phyloP scores from a whole-genome alignment of 2,888 invertebrate species.

The Amphimallon solstitiale region DNA sequence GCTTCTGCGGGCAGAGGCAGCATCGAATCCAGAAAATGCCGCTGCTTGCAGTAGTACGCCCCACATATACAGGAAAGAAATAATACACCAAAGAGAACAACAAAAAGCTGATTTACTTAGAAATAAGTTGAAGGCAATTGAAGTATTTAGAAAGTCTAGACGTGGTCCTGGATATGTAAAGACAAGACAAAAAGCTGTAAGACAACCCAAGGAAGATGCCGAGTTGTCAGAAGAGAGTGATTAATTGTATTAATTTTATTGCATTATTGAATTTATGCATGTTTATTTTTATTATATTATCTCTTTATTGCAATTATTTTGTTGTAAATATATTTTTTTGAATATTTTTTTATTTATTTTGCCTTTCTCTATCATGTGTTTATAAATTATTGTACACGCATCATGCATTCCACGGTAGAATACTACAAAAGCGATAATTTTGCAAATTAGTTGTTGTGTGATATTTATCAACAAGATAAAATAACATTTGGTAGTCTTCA shows the following conservation, averaged over 20 bases:
- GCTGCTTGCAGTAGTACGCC: constrained; percentile 34
- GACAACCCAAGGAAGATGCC: constrained; percentile 69
- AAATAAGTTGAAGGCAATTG: constrained; percentile 80
- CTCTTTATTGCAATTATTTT: too few relatives aligned
- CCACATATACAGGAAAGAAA: constrained; percentile 63
- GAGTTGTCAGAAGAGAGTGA: constrained; percentile 75
- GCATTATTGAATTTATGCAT: too few relatives aligned
- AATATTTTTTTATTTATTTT: too few relatives aligned
- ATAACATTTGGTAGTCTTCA: too few relatives aligned
- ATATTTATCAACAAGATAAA: too few relatives aligned
- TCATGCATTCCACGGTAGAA: too few relatives aligned
- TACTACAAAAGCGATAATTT: too few relatives aligned
- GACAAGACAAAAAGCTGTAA: constrained; percentile 61
- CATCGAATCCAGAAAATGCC: constrained; percentile 40
- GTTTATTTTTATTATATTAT: too few relatives aligned
- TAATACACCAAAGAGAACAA: constrained; percentile 79
- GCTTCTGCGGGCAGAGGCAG: constrained; percentile 46
- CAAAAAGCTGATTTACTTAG: constrained; percentile 72
- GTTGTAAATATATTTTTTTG: too few relatives aligned
- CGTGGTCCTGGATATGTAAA: constrained; percentile 68
- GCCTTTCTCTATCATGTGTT: too few relatives aligned
- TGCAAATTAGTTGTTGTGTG: too few relatives aligned
- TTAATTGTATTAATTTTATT: constrained; percentile 47
- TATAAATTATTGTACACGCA: too few relatives aligned
- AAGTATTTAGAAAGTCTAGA: constrained; percentile 74